Evolutionary conservation across 2,797 vertebrate genomes (phyloP), one percentile per base, ranked within the genome.

Genomic region (Enteromius mattozi): DNA sequence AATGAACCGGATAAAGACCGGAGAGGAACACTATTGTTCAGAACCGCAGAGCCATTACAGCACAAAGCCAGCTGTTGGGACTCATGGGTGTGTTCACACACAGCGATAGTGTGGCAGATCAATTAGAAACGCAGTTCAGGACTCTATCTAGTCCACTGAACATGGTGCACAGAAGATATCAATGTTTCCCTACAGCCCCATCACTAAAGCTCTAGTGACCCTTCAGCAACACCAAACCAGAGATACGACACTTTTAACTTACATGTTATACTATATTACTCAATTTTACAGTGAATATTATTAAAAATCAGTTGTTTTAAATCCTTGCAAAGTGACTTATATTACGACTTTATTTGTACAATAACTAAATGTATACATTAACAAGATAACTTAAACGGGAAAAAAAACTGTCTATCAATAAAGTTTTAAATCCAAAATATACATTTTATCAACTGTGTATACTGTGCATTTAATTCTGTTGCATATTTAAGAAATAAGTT

Each of bases 11-110:
- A 87, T 84, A 85, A 86, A 86, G 85, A 86, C 33, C 79, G 47
- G 74, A 83, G 87, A 83, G 91, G 92, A 91, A 90, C 88, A 88
- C 92, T 91, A 94, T 95, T 95, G 94, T 95, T 94, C 92, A 77
- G 69, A 75, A 77, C 68, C 24, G 27, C 74, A 77, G 49, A 86
- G 74, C 81, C 69, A 72, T 45, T 76, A 45, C 40, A 88, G 87
- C 91, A 93, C 93, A 93, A 94, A 94, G 37, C 75, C 83, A 83
- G 81, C 81, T 83, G 81, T 66, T 83, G 61, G n/a, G 61, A 51
- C 24, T 76, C 42, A 65, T 75, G 71, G 59, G 71, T 66, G 71
- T 76, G 59, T 75, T 82, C 71, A 40, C 42, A 51, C 21, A 33
- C 61, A 16, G 33, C 9, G 45, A 30, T 61, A 30, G 61, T 83